Conservation (phyloP, 1,140 invertebrate genomes). For the Conus ventricosus region DNA sequence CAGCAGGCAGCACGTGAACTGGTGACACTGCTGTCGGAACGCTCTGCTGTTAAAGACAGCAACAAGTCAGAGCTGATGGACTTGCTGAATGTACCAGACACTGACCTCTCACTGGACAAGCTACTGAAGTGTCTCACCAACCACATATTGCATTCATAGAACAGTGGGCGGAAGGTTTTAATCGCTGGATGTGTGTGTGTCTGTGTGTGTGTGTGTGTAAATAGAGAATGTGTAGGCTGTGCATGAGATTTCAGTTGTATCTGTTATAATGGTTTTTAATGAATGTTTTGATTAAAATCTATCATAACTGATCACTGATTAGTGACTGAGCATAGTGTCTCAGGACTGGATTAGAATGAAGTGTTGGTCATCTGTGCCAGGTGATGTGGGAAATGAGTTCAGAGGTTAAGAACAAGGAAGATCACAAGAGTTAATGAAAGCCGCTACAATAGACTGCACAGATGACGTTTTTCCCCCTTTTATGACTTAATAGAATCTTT, state of each 20-base stretch:
- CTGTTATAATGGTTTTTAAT: too few relatives aligned
- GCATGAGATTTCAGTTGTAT: background rate
- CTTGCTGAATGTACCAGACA: background rate
- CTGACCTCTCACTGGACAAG: background rate
- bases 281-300: too few relatives aligned
- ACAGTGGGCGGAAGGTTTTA: background rate
- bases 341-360: too few relatives aligned
- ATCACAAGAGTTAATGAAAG: too few relatives aligned
- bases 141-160: background rate
- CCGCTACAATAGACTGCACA: too few relatives aligned
- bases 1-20: conserved; percentile 4
- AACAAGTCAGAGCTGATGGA: background rate
- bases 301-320: too few relatives aligned
- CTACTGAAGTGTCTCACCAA: background rate
- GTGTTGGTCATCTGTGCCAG: too few relatives aligned
- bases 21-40: background rate
- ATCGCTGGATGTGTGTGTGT: background rate
- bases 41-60: background rate
- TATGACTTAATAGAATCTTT: too few relatives aligned
- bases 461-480: too few relatives aligned
- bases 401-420: too few relatives aligned
- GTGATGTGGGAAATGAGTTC: too few relatives aligned
- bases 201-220: background rate
- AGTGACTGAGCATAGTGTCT: too few relatives aligned
- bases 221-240: background rate